Evolutionary conservation across 2,888 invertebrate species (phyloP), one percentile per base, ranked within the genome.

Genomic region (Polydrusus pterygomalis): DNA sequence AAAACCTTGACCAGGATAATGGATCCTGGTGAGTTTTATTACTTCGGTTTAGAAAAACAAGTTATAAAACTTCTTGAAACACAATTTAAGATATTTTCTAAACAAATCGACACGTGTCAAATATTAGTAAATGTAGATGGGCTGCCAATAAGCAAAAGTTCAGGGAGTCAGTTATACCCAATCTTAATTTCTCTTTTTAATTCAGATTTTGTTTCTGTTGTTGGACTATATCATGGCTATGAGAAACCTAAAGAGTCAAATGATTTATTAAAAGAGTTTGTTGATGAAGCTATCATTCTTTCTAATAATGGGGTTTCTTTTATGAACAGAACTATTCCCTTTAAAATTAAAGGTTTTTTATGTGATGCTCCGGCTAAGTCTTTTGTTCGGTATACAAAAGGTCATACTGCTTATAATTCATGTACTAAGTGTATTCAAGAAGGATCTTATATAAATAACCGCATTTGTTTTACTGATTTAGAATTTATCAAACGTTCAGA

Each of bases 301-400:
- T 10, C 45, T 45, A 45, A 45, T 15, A 45, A 17, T 13, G 71
- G 17, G 30, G 30, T 54, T 18, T 72, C 8, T 56, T 64, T 74
- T 60, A 73, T 62, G 47, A 56, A 45, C 30, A 69, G 65, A 63
- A 70, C 69, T 45, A 67, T 30, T 62, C 74, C 64, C n/a, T 15
- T 45, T 15, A 78, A 68, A 75, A 68, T 79, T 63, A 67, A 79
- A 40, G 71, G 74, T 18, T 74, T 76, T 58, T 70, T 81, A 77
- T 71, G 78, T 70, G 81, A 81, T 77, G 77, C 79, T 8, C 81
- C 81, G 9, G 81, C 81, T 1, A 80, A 77, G 64, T 63, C 78
- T 11, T 74, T 63, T 54, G 67, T 81, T 49, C 58, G 77, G 13
- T 80, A 78, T 75, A 74, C 78, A 11, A 78, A 69, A 65, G 73